Base-by-base conservation (phyloP, 53 echinoderm and acorn worm genomes). In the Holothuria leucospilota region DNA sequence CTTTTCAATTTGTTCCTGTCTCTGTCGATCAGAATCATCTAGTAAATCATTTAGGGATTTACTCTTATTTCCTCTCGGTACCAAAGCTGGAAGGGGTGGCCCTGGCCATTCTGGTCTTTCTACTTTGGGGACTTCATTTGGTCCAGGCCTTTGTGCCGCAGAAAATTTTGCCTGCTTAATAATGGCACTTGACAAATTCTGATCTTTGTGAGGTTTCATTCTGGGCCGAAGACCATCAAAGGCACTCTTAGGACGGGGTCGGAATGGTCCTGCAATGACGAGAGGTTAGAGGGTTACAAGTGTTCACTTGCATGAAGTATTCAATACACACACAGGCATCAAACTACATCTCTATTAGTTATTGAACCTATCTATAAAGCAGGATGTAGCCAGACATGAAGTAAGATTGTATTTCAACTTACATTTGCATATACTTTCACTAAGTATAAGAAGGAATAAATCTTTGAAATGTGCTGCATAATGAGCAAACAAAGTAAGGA, bases 101-200 rank as follows among this genome's bases (percentile, higher is more conserved):
- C 90, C 99, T 6, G 99, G 99, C 93, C 95, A 99, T 78, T 94
- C 94, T 6, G 94, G 95, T 60, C 94, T 72, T 69, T 99, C 99
- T 29, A 99, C 94, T 85, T 95, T 99, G 2, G 92, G 88, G 29
- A 86, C 86, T 69, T 88, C 90, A 27, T 88, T 89, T n/a, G 95
- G 94, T 38, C 86, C 90, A 13, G 95, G 99, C 81, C 92, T 93
- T 71, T 90, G 88, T 23, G 93, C 95, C 16, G 93, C 94, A 63
- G 99, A 94, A 66, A 95, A 94, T 63, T 92, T 89, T 59, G 99
- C 95, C 73, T 88, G 87, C 66, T 90, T 93, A 86, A 99, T 91
- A 78, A 99, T 79, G 51, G 87, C 74, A 34, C 59, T 59, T 2
- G 99, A 99, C 23, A 99, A 84, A n/a, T 82, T 90, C 49, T 87